These are phyloP conservation scores for Polydrusus tereticollis DNA, from an alignment of 2,888 invertebrate species.

Conservation along the genomic window DNA sequence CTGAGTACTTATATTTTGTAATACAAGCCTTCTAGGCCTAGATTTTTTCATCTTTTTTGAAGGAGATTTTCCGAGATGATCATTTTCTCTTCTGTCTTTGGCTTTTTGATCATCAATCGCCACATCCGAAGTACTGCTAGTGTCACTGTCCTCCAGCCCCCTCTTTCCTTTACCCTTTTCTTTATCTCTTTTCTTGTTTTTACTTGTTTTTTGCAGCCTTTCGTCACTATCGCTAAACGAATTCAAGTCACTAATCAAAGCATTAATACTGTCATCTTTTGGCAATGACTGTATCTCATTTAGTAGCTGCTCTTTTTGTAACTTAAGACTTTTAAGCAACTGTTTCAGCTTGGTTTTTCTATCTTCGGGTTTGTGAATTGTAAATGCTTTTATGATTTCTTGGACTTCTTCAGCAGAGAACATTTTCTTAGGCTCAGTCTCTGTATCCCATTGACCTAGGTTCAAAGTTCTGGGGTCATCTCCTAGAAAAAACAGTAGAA, in stretches of 20 bases:
- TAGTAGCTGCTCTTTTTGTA: slow-evolving; percentile 63
- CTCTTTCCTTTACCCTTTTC: slow-evolving; percentile 24
- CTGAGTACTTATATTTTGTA: slow-evolving; percentile 64
- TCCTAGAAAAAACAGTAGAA: slow-evolving; percentile 9
- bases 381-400: slow-evolving; percentile 55
- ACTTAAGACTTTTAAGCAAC: slow-evolving; percentile 62
- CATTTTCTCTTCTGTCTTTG: slow-evolving; percentile 38
- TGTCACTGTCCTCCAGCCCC: slow-evolving; percentile 34
- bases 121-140: slow-evolving; percentile 7
- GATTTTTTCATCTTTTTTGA: slow-evolving; percentile 41
- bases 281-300: slow-evolving; percentile 62
- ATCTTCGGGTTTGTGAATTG: slow-evolving; percentile 51
- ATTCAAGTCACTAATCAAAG: slow-evolving; percentile 54
- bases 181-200: slow-evolving; percentile 31
- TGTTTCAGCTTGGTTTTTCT: slow-evolving; percentile 59
- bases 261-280: slow-evolving; percentile 56
- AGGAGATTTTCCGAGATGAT: slow-evolving; percentile 34
- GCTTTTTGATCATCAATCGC: background rate
- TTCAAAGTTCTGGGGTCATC: slow-evolving; percentile 38
- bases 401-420: slow-evolving; percentile 57
- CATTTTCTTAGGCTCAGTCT: slow-evolving; percentile 51
- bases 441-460: slow-evolving; percentile 54
- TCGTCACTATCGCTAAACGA: slow-evolving; percentile 50
- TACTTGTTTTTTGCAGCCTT: slow-evolving; percentile 30
- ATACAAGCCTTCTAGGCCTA: slow-evolving; percentile 52